Evolutionary conservation across 1,140 invertebrate genomes (phyloP), one percentile per base, ranked within the genome.

Genomic region (Mactra quadrangularis): DNA sequence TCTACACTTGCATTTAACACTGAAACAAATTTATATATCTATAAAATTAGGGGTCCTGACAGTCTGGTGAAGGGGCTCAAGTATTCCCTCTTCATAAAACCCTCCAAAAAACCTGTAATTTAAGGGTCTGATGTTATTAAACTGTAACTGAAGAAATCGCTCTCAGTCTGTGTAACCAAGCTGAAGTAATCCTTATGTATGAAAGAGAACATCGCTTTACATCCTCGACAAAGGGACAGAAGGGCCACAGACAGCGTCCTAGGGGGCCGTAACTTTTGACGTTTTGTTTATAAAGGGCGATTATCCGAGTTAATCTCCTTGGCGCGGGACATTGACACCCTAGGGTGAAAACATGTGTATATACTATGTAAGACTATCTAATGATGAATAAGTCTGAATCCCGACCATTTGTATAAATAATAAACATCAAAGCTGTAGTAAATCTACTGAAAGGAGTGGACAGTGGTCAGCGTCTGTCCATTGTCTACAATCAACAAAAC

Each of bases 271-370:
- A 50, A 31, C 71, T 45, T 50, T 38, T 41, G 11, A 59, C n/a
- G 19, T 11, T 35, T 55, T 45, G 25, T 41, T 74, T 55, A 35
- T 31, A 55, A 74, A n/a, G 13, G 47, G 22, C 22, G 53, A 29
- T 74, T 55, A 74, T 74, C 19, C 4, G 31, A 38, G 25, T 41
- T 59, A 74, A 59, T 59, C 52, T 35, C 53, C 33, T 57, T 74
- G 71, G 71, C 71, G 71, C 71, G 53, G 53, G 29, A 38, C 22
- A 66, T 74, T 50, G 71, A 74, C 71, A 74, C 71, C 71, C 52
- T 45, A 50, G 29, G 71, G 71, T 74, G 71, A 33, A 55, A 74
- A 74, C 53, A 74, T 74, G 71, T 74, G 52, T 41, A 41, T 41
- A 41, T 41, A 41, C 38, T 41, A 15, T 41, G 15, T 41, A 41